Conservation (phyloP, 2,113 vertebrate species). For the Cebidichthys violaceus region DNA sequence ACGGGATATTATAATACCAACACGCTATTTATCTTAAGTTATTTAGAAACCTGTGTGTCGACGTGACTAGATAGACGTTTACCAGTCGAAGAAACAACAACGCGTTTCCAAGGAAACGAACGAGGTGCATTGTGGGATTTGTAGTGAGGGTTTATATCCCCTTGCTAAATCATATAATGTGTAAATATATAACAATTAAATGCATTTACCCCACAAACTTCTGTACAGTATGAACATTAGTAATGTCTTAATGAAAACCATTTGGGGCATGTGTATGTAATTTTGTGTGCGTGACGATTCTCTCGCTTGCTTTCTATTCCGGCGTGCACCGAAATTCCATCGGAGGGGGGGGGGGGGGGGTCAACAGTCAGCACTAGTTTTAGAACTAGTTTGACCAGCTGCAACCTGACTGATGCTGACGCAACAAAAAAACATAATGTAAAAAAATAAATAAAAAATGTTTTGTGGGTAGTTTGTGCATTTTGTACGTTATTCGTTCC, state of each 20-base stretch:
- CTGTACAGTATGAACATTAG: not conserved
- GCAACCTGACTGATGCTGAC: too few relatives aligned
- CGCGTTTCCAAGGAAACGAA: constrained; percentile 36
- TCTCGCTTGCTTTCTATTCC: not conserved
- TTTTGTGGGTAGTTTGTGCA: accelerated
- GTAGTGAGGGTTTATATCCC: not conserved
- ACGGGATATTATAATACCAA: not conserved
- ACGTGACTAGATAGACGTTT: not conserved
- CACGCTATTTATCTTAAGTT: not conserved
- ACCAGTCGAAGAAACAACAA: constrained; percentile 19
- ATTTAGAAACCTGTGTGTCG: not conserved
- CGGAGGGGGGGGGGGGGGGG: not conserved
- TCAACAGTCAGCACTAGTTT: not conserved
- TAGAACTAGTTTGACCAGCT: not conserved
- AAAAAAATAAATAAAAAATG: not conserved
- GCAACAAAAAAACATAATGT: too few relatives aligned
- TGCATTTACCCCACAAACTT: not conserved
- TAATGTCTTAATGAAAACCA: not conserved
- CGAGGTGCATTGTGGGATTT: constrained; percentile 21
- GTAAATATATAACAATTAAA: not conserved
- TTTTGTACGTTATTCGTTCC: not conserved
- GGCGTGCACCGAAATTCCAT: not conserved
- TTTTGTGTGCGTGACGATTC: not conserved
- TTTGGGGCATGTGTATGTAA: not conserved
- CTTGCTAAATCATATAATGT: not conserved